Evolutionary conservation across 2,888 invertebrate genomes (phyloP).

Genomic region (Apantesis nais): DNA sequence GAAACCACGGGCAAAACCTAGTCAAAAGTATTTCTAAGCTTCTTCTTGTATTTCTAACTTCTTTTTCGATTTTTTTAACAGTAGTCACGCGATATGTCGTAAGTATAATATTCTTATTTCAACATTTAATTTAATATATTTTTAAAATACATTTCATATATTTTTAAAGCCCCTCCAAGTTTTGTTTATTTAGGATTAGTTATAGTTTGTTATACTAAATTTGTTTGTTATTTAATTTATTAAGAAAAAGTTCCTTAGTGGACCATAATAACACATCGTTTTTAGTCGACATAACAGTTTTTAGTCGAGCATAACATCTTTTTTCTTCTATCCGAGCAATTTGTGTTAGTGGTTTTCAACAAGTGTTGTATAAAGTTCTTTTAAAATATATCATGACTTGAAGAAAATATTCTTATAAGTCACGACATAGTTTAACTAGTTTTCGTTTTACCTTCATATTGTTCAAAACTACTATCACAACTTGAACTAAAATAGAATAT

Average conservation of each 20-base stretch:
- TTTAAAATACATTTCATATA: no score
- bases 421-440: background rate
- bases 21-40: background rate
- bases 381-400: background rate
- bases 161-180: background rate
- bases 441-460: background rate
- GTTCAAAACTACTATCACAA: background rate
- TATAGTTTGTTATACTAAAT: background rate
- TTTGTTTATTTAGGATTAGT: background rate
- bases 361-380: background rate
- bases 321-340: background rate
- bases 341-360: background rate
- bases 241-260: background rate
- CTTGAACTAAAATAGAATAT: background rate
- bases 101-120: no score
- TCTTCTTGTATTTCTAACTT: background rate
- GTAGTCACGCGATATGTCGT: background rate
- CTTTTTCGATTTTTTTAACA: background rate
- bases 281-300: no score
- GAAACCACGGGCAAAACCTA: background rate
- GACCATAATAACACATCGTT: background rate
- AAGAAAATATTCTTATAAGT: background rate
- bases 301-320: no score
- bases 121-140: no score
- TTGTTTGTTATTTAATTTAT: background rate